These are phyloP conservation scores for Philhelius pedissequus DNA, from an alignment of 2,888 invertebrate species.

Conservation along the genomic window DNA sequence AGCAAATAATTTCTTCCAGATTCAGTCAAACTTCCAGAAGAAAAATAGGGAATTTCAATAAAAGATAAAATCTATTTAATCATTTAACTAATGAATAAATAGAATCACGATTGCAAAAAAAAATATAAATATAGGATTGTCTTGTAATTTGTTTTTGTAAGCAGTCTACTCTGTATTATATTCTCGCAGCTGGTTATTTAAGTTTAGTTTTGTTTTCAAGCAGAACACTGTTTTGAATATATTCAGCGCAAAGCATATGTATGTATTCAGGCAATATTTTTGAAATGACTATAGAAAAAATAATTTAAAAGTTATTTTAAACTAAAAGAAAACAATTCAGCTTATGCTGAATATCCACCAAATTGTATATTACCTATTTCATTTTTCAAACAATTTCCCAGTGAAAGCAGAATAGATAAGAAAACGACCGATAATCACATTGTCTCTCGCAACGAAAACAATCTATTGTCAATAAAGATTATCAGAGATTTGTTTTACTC, in stretches of 20 bases:
- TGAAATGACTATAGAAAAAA: no score
- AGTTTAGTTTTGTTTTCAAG: background rate
- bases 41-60: no score
- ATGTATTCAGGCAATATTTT: background rate
- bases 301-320: background rate
- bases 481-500: background rate
- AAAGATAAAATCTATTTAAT: no score
- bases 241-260: background rate
- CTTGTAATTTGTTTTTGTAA: background rate
- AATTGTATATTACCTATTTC: background rate
- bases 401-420: background rate
- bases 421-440: background rate
- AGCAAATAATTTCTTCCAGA: no score
- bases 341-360: conserved; percentile 18
- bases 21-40: no score
- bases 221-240: background rate
- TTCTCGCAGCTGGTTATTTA: rapidly evolving
- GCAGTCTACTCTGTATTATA: background rate
- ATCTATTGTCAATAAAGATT: background rate
- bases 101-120: no score
- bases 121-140: no score
- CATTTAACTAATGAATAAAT: no score
- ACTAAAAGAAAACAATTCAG: background rate
- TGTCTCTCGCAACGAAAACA: background rate
- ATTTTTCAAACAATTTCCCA: background rate